Evolutionary conservation across 2,797 vertebrate genomes (phyloP), one percentile per base, ranked within the genome.

Genomic region (Fratercula arctica): DNA sequence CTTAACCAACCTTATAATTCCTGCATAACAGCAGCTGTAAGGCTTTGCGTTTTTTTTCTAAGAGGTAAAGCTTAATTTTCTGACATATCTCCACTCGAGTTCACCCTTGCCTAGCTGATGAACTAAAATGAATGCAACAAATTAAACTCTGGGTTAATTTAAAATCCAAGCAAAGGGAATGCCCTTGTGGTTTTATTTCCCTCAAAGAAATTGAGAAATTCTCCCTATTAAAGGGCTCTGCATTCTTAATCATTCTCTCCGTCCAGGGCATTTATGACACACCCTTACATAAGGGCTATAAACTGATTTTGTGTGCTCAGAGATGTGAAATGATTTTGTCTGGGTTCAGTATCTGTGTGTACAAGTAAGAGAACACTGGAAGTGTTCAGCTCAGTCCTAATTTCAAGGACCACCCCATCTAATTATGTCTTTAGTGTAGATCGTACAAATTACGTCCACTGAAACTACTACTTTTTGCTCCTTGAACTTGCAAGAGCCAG

Each of bases 51-150:
- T 3, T 19, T 91, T 87, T 76, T 76, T 35, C 50, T 66, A 33
- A 51, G 37, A 41, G 63, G 74, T 25, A 87, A 66, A 94, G 64
- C 28, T 87, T 74, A 70, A 89, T 69, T 90, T 96, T 78, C 67
- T 90, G 70, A 81, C 0, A 0, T 56, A n/a, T 26, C 33, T 63
- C 63, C 50, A 37, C 12, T 28, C 1, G 0, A 20, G 45, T 6
- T 90, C 87, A 54, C 59, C 67, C 82, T 60, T 0, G 0, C 26
- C 60, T 66, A 33, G 20, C 43, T 60, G 41, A 83, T 4, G 2
- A 86, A 63, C 46, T 39, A 28, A 59, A 86, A 78, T 9, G 48
- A 89, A 84, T 1, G 16, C 41, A 61, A 54, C 73, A 78, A 95
- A 95, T 91, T 77, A 88, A 95, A 85, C 56, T 46, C 8, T 1